Conservation (phyloP, 2,113 vertebrate genomes). For the Amphiprion ocellaris region DNA sequence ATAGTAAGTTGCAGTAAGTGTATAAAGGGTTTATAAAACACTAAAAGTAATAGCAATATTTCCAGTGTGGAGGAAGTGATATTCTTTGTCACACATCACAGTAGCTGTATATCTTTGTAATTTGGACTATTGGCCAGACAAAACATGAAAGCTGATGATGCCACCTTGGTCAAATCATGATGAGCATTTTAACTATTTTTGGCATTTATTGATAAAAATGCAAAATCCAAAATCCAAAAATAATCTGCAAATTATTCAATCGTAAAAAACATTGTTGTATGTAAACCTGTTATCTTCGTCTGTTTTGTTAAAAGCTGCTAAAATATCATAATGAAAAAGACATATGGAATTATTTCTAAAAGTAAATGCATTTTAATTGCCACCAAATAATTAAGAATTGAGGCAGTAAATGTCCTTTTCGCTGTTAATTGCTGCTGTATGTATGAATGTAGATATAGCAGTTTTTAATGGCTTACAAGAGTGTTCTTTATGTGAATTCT, state of each 20-base stretch:
- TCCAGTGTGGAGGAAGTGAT: no score
- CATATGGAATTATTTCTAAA: neutral
- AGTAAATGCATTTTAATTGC: neutral
- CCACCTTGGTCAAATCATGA: neutral
- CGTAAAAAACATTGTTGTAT: neutral
- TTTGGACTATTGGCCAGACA: no score
- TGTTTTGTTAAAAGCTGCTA: neutral
- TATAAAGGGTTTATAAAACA: no score
- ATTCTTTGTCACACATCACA: no score
- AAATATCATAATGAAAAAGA: neutral
- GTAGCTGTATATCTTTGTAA: no score
- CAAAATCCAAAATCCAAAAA: no score
- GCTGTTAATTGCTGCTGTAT: neutral
- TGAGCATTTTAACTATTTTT: no score
- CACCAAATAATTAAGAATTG: neutral
- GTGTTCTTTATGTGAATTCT: neutral
- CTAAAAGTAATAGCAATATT: no score
- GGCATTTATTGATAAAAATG: no score
- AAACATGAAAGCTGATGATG: neutral
- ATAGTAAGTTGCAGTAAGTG: no score
- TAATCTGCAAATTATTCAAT: no score
- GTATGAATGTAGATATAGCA: neutral
- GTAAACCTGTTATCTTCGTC: neutral
- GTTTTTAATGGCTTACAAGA: neutral
- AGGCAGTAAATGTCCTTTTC: neutral